phyloP scores from a whole-genome alignment of 2,113 vertebrate genomes.

The Cyphomyrus discorhynchus region DNA sequence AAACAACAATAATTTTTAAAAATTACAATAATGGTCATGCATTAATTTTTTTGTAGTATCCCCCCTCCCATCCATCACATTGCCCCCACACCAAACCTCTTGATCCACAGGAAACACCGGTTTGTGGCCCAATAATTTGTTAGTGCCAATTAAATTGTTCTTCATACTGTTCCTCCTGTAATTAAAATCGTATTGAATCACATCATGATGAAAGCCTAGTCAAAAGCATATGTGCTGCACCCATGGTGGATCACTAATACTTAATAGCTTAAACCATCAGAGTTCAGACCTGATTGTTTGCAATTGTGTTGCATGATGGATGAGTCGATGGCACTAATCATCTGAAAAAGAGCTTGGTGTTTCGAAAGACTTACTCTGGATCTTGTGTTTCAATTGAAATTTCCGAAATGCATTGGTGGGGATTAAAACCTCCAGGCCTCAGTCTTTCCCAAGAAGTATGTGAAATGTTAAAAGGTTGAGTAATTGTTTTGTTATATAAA shows the following conservation, averaged over 20 bases:
- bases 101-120: background rate
- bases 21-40: background rate
- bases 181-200: background rate
- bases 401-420: background rate
- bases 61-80: background rate
- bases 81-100: background rate
- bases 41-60: background rate
- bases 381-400: background rate
- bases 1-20: background rate
- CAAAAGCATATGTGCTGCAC: background rate
- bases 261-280: background rate
- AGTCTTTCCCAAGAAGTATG: background rate
- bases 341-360: background rate
- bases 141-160: background rate
- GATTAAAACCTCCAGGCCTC: background rate
- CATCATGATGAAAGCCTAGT: background rate
- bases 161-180: background rate
- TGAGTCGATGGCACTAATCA: background rate
- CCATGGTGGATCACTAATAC: background rate
- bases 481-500: background rate
- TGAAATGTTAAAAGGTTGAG: background rate
- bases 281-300: background rate
- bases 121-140: background rate
- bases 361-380: background rate
- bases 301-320: background rate